Base-by-base conservation (phyloP, 1,140 invertebrate genomes). In the Odontomachus brunneus region DNA sequence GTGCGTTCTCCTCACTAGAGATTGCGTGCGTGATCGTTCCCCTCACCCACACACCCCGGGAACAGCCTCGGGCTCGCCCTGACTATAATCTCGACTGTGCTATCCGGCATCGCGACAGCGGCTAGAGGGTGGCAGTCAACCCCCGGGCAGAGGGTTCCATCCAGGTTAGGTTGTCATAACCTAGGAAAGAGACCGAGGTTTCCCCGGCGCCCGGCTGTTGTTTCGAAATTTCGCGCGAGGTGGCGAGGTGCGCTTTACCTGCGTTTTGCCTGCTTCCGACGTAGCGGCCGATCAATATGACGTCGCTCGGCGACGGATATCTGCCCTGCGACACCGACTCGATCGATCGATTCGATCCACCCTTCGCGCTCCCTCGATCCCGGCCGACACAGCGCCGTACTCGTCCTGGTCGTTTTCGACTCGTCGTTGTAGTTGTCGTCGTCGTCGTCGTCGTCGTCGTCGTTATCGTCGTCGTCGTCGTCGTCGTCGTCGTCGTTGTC, bases 291-390 rank as follows among this genome's bases (percentile, higher is more conserved):
- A 44, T 44, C 38, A 44, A 44, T 44, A 44, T 44, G 4, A 44
- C 9, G 38, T n/a, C 38, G 38, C 9, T 44, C 38, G 38, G 9
- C 9, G 38, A 44, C 38, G 38, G 9, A 44, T 44, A 81, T 81
- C 55, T 51, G 55, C 63, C 75, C 55, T 81, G 15, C 33, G 38
- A 26, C 29, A 9, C 15, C 17, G 26, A 26, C 1, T 44, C 12
- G 19, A 84, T 57, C 26, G 29, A 9, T 15, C 7, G 17, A 49
- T 24, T 62, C 48, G 62, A 78, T 65, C 24, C n/a, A 19, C 7
- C 22, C 57, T 78, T 78, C 60, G 72, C 38, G 78, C 84, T 57
- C 60, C 83, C 66, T 73, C 51, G 75, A 60, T 88, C 44, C 44
- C 57, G 3, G 38, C 44, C 57, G 3, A 7, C 9, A 44, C 38